Evolutionary conservation across 2,888 invertebrate species (phyloP), one percentile per base, ranked within the genome.

Genomic region (Heliconius sara): DNA sequence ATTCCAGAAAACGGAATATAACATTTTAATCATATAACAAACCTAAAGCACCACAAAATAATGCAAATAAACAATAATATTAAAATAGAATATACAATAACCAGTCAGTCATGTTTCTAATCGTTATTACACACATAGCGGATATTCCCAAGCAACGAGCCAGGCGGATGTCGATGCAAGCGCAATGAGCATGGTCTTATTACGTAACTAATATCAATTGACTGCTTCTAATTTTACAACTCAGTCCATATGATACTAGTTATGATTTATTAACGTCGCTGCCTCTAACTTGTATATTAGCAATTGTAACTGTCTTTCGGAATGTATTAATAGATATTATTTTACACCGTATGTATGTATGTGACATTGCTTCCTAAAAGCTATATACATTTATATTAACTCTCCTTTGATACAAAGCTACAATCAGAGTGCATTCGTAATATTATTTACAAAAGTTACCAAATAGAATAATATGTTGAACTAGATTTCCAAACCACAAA

Each of bases 141-240:
- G 81, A 79, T 79, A 79, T 81, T 79, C 81, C 71, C 81, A 81
- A 77, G 76, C 57, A 79, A n/a, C 72, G 43, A 73, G 47, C 67
- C 47, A 27, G 74, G 72, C 81, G 81, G 81, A 81, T 79, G 81
- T 74, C 30, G 79, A 74, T 34, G 75, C 70, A 73, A 76, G 68
- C 60, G 73, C 67, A 81, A 72, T 67, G 75, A 68, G 30, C 78
- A 66, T 78, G 74, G 70, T 80, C 77, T 71, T 66, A 78, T 82
- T 82, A 82, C 82, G 79, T 74, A 82, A 82, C 82, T 71, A 81
- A 82, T 82, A 82, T 82, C 81, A 82, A 82, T 82, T 81, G 79
- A 75, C 81, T 60, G 73, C 70, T 78, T 82, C 82, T 82, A 82
- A 82, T 82, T 82, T 82, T 81, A 82, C 81, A 82, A 79, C 78